phyloP scores from a whole-genome alignment of 2,888 invertebrate species.

The Dynastes tityus region DNA sequence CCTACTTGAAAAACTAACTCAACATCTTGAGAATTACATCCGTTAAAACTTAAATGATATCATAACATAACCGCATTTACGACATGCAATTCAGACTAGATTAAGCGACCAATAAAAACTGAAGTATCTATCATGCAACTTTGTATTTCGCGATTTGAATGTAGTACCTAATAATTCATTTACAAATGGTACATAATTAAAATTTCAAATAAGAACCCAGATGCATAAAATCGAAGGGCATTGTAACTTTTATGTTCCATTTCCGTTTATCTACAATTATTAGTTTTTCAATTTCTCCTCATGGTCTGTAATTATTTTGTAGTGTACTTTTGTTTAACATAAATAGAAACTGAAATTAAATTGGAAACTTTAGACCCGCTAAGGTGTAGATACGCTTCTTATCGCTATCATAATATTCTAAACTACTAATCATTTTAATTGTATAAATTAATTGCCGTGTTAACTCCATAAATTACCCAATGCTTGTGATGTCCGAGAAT shows the following conservation, averaged over 20 bases:
- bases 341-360: conserved; percentile 26
- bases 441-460: conserved; percentile 35
- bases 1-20: too few species aligned
- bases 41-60: background rate
- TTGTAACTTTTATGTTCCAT: conserved; percentile 16
- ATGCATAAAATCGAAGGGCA: conserved; percentile 11
- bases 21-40: too few species aligned
- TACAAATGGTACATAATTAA: conserved; percentile 20
- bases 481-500: background rate
- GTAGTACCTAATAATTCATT: conserved; percentile 9
- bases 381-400: background rate
- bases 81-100: background rate
- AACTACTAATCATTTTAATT: conserved; percentile 34
- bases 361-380: conserved; percentile 1
- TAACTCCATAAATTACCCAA: background rate
- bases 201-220: conserved; percentile 4
- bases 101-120: background rate
- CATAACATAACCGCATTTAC: background rate
- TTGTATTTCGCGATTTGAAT: background rate
- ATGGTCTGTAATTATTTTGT: conserved; percentile 35
- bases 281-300: background rate
- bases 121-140: background rate
- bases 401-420: background rate
- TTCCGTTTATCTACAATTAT: conserved; percentile 10
- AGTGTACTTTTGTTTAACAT: background rate